These are phyloP conservation scores for Barbus barbus DNA, from an alignment of 2,113 vertebrate genomes.

Conservation along the genomic window DNA sequence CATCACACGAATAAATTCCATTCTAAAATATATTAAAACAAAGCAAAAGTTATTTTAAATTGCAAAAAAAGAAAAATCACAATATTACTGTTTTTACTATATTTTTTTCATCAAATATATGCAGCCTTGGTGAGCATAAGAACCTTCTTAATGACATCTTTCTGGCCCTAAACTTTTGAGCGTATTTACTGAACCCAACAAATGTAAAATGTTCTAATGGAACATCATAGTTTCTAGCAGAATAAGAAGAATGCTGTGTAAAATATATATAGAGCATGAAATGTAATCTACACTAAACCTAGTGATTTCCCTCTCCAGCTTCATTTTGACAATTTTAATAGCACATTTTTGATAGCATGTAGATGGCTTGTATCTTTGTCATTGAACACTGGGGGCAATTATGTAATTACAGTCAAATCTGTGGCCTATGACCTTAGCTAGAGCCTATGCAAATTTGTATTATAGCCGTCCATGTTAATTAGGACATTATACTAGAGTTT, in stretches of 20 bases:
- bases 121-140: neutral
- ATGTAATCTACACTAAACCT: neutral
- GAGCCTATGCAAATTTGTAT: constrained; percentile 45
- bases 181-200: neutral
- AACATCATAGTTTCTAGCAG: neutral
- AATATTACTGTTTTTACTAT: neutral
- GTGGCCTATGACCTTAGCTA: constrained; percentile 23
- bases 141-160: neutral
- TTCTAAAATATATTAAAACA: neutral
- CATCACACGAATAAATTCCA: neutral
- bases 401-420: constrained; percentile 48
- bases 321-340: neutral
- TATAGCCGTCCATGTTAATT: constrained; percentile 56
- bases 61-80: neutral
- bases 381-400: constrained; percentile 43
- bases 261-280: neutral
- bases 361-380: constrained; percentile 28
- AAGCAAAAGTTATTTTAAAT: neutral
- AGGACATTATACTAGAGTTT: constrained; percentile 47
- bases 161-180: neutral
- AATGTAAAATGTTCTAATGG: neutral
- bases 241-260: neutral
- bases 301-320: neutral
- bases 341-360: neutral
- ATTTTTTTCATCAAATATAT: neutral